These are phyloP conservation scores for Globia sparganii DNA, from an alignment of 2,888 invertebrate species.

Conservation along the genomic window DNA sequence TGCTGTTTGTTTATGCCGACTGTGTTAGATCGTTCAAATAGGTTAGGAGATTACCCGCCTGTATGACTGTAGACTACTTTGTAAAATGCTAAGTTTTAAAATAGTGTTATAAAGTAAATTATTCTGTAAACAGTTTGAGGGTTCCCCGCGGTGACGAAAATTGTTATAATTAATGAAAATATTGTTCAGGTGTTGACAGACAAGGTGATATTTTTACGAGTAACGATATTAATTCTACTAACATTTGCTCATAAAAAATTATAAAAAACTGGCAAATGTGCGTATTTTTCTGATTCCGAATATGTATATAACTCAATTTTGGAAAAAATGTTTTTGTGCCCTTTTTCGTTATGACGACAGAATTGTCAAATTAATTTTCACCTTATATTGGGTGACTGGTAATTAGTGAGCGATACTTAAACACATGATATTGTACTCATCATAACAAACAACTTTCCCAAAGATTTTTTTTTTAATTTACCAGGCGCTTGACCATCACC, in stretches of 20 bases:
- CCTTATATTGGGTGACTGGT: too few relatives aligned
- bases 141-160: not conserved
- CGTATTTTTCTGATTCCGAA: too few relatives aligned
- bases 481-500: too few relatives aligned
- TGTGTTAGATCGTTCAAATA: slow-evolving; percentile 26
- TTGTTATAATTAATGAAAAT: not conserved
- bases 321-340: too few relatives aligned
- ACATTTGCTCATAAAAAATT: too few relatives aligned
- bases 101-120: not conserved
- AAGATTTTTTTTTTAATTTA: too few relatives aligned
- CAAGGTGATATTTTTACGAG: not conserved
- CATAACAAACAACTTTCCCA: too few relatives aligned
- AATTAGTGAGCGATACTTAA: too few relatives aligned
- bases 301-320: too few relatives aligned
- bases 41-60: slow-evolving; percentile 23
- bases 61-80: not conserved
- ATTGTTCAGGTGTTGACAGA: not conserved
- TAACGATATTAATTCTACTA: not conserved
- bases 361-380: not conserved
- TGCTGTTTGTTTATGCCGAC: slow-evolving; percentile 29
- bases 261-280: too few relatives aligned
- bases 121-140: not conserved
- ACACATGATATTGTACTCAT: too few relatives aligned
- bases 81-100: not conserved
- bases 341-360: too few relatives aligned